A percentile compares a stretch with the other conserved stretches of the same genome.
phyloP scores from a whole-genome alignment of 2,797 vertebrate genomes.

The Manis pentadactyla region DNA sequence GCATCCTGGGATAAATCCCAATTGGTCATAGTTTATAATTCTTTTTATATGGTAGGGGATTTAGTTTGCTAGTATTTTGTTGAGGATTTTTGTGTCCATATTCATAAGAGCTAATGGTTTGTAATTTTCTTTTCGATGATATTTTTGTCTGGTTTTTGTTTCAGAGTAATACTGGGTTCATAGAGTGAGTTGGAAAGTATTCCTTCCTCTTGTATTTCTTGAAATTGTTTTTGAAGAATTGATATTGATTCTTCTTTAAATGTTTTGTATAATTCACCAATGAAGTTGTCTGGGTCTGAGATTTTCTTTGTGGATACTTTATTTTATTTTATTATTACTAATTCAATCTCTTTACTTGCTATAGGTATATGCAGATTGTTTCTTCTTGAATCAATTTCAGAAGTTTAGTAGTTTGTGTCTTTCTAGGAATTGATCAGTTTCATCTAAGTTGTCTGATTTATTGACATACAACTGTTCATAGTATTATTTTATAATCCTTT shows the following conservation, averaged over 20 bases:
- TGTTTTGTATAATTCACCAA: neutral
- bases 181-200: neutral
- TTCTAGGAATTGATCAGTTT: slow-evolving; percentile 8
- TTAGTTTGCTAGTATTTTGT: no score
- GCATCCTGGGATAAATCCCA: no score
- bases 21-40: slow-evolving; percentile 61
- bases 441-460: neutral
- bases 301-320: neutral
- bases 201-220: neutral
- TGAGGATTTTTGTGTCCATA: no score
- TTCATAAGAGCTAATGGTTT: neutral
- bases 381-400: neutral
- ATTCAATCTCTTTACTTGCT: neutral
- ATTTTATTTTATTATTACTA: neutral
- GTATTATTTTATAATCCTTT: neutral
- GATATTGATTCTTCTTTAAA: neutral
- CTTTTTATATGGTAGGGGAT: slow-evolving; percentile 66
- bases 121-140: slow-evolving; percentile 29
- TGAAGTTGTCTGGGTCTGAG: neutral
- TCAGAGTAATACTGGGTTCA: neutral
- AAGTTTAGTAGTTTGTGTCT: neutral
- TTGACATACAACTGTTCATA: neutral
- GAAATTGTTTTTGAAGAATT: slow-evolving; percentile 28
- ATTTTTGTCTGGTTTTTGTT: slow-evolving; percentile 22
- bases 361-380: neutral